A percentile compares a stretch with the other conserved stretches of the same genome.
phyloP scores from a whole-genome alignment of 2,888 invertebrate genomes.

The Euzetes globulus region DNA sequence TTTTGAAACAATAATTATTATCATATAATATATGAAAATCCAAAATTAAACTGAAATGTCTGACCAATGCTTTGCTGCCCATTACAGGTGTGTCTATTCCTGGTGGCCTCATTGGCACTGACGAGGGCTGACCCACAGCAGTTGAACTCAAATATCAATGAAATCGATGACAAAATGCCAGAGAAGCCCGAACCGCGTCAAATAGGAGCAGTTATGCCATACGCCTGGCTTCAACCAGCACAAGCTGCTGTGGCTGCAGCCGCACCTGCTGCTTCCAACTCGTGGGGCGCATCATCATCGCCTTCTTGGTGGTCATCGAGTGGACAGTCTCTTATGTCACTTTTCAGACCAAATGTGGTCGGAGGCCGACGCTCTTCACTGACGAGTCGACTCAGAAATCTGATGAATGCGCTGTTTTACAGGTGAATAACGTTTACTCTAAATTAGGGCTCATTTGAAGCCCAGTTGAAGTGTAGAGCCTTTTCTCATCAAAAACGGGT shows the following conservation, averaged over 20 bases:
- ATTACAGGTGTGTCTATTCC: conserved; percentile 15
- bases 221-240: conserved; percentile 26
- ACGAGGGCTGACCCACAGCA: not conserved
- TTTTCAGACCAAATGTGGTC: not conserved
- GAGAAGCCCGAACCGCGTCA: conserved; percentile 23
- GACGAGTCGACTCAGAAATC: conserved; percentile 33
- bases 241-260: not conserved
- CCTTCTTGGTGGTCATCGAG: not conserved
- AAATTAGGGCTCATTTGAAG: conserved; percentile 16
- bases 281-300: not conserved
- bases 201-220: conserved; percentile 8
- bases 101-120: conserved; percentile 26
- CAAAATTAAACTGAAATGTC: not conserved
- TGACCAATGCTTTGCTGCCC: conserved; percentile 1
- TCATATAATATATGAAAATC: not conserved
- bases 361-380: conserved; percentile 35
- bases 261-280: not conserved
- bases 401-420: conserved; percentile 36
- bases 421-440: conserved; percentile 25
- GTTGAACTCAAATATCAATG: conserved; percentile 10
- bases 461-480: not conserved
- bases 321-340: not conserved
- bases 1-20: conserved; percentile 5
- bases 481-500: conserved; percentile 15
- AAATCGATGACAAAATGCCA: conserved; percentile 16